Evolutionary conservation across 2,888 invertebrate genomes (phyloP), one percentile per base, ranked within the genome.

Genomic region (Andrena dorsata): DNA sequence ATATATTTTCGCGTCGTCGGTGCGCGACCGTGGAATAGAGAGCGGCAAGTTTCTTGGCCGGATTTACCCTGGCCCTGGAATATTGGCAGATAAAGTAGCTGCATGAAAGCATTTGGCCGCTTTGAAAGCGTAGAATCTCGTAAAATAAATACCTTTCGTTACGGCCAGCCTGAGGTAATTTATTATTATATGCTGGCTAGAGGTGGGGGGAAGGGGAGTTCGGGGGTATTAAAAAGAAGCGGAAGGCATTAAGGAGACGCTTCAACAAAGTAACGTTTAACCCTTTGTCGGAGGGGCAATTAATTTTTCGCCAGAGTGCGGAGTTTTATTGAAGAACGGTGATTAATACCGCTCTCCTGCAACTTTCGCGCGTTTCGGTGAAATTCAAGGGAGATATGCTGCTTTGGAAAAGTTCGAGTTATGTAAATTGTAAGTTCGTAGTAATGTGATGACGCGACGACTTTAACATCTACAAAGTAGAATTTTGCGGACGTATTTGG

Each of bases 141-240:
- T 80, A 80, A 80, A 80, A 79, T 79, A 80, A 80, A 80, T 80
- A 80, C 73, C 81, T 80, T 61, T 80, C 73, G 73, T 80, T 80
- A 80, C 80, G 68, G 63, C 35, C 80, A 51, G 41, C 6, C 60
- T 23, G 8, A 23, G 47, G 32, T 80, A 80, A 80, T 80, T 80
- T 73, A 80, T 80, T 80, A 80, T 80, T 80, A 80, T 68, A 58
- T 68, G 73, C 10, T 10, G 13, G 26, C 20, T 26, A 13, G n/a
- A 53, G 53, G 64, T n/a, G 32, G 16, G 3, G 35, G 41, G 51
- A 2, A 5, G 77, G 10, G n/a, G n/a, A n/a, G n/a, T n/a, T n/a
- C n/a, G n/a, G n/a, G 66, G 66, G 68, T 35, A 79, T 80, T 80
- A 80, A 80, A 79, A 49, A 80, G 80, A 65, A 65, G 51, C 71